A percentile compares a stretch with the other conserved stretches of the same genome.
Evolutionary conservation across 2,113 vertebrate species (phyloP).

Genomic region (Cnemophilus loriae): DNA sequence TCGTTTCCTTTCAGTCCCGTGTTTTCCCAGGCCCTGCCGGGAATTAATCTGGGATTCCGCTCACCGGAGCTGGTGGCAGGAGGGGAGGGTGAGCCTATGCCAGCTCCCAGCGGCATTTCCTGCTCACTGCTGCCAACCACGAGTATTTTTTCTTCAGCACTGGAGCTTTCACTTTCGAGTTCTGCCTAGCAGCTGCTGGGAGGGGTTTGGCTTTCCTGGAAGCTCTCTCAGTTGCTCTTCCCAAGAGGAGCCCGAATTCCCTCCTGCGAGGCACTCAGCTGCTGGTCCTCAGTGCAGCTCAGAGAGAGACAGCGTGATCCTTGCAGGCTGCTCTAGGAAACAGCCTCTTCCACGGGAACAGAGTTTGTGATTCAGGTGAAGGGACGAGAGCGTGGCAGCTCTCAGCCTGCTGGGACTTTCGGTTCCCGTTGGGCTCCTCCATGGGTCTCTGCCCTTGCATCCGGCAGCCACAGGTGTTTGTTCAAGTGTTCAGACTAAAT

Average conservation of each 20-base stretch:
- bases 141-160: background rate
- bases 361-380: background rate
- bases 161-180: conserved; percentile 26
- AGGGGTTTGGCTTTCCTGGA: background rate
- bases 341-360: accelerated
- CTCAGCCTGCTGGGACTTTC: background rate
- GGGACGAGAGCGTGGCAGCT: background rate
- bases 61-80: background rate
- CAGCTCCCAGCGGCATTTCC: background rate
- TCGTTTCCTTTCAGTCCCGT: accelerated
- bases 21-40: background rate
- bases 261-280: accelerated
- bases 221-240: background rate
- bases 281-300: background rate
- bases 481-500: background rate
- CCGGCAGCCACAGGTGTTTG: accelerated
- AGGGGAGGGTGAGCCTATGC: background rate
- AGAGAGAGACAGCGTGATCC: accelerated
- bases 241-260: background rate
- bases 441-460: accelerated
- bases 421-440: accelerated
- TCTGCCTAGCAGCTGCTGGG: background rate
- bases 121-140: background rate
- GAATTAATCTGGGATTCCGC: background rate
- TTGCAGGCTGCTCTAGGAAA: accelerated